Base-by-base conservation (phyloP, 2,888 invertebrate species). In the Orthonevra nobilis region DNA sequence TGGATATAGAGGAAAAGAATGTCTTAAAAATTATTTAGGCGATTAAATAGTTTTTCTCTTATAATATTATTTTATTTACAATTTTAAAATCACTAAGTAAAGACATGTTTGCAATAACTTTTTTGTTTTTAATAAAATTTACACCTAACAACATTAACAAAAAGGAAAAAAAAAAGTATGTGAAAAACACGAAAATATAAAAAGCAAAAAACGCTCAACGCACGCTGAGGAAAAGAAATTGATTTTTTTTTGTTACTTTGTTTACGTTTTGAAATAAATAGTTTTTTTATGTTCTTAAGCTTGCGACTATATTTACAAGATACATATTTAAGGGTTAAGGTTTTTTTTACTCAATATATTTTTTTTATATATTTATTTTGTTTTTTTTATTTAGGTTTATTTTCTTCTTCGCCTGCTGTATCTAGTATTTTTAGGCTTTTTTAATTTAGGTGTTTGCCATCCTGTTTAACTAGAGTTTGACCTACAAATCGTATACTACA, bases 81-180 rank as follows among this genome's bases (percentile, higher is more conserved):
- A n/a, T n/a, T n/a, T n/a, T n/a, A n/a, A n/a, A n/a, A n/a, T n/a
- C n/a, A n/a, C n/a, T n/a, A n/a, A n/a, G n/a, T n/a, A n/a, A n/a
- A n/a, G n/a, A n/a, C n/a, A n/a, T n/a, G n/a, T n/a, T n/a, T n/a
- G n/a, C n/a, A n/a, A n/a, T n/a, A n/a, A n/a, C n/a, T n/a, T n/a
- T n/a, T n/a, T n/a, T n/a, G 20, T 9, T 56, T 50, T 48, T 7
- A 63, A 52, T 36, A 64, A 36, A 58, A 77, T 60, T 72, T 77
- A 77, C 75, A 77, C 77, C 60, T 77, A 77, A 72, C 72, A 64
- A 72, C 72, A 60, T 70, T 64, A 72, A 72, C 72, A 77, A 40
- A 77, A 64, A 42, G 56, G 19, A 68, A 66, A 15, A 38, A 46
- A 10, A 23, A 15, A 30, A 26, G 50, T 32, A 50, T 58, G 10